Base-by-base conservation (phyloP, 1,140 invertebrate species). In the Lasioglossum baleicum region DNA sequence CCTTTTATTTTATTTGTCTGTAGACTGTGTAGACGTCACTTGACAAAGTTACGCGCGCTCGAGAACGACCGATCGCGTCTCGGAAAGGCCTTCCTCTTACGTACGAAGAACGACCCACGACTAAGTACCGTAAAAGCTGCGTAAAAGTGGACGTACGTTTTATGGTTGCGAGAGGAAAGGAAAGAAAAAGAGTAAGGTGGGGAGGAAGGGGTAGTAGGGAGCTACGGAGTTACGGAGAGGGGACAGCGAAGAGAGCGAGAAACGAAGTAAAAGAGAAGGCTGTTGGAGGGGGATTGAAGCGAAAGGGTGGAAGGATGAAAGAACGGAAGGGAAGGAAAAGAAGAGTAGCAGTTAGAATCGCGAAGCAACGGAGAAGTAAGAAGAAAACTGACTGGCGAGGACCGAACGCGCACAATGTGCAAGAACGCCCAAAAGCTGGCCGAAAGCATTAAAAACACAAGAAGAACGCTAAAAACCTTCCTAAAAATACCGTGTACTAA, bases 81-180 rank as follows among this genome's bases (percentile, higher is more conserved):
- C 75, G 82, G 82, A 86, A 31, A n/a, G 35, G 42, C 44, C 61
- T 84, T 72, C 58, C 48, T 73, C 83, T 81, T 60, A 26, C 26
- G 51, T 64, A 70, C 31, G 63, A 40, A 82, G 79, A 86, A 85
- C 80, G 60, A 86, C 76, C 81, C 76, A 70, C 76, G 69, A 85
- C 85, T 85, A 83, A 85, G 70, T 83, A 83, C 81, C 83, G 81
- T 86, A 86, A 86, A 86, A 80, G 83, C 75, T 51, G 72, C 72
- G 81, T 85, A 85, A 86, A 86, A 83, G 81, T 83, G 83, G 73
- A 61, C 61, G 78, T 68, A 75, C 79, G 76, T 31, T 81, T 71
- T 71, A 75, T 76, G 79, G 81, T 26, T 26, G 61, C 51, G 58
- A 80, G 72, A 40, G 51, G n/a, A 65, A 66, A 76, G 40, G 65